These are phyloP conservation scores for Cochlearius cochlearius DNA, from an alignment of 2,113 vertebrate species.

Conservation along the genomic window DNA sequence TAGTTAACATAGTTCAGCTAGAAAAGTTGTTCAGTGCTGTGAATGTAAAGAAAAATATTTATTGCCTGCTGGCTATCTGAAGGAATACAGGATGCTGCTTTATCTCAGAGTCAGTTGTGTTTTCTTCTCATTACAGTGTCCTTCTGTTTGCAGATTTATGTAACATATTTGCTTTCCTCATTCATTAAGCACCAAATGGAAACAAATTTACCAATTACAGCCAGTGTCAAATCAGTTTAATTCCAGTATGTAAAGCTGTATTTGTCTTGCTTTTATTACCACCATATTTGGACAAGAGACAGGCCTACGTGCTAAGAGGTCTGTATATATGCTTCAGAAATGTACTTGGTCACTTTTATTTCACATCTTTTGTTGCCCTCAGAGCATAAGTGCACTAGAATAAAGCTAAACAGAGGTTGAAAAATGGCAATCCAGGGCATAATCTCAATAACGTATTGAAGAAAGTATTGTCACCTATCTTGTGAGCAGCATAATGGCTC, in stretches of 20 bases:
- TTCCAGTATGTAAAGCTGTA: neutral
- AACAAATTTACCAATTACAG: neutral
- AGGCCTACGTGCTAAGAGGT: neutral
- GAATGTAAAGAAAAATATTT: neutral
- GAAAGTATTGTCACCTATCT: neutral
- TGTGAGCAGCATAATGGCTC: neutral
- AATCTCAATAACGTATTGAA: neutral
- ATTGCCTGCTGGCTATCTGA: neutral
- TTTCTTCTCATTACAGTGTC: neutral
- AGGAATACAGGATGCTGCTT: neutral
- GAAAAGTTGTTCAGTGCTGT: neutral
- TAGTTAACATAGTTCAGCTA: neutral
- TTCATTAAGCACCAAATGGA: constrained; percentile 36
- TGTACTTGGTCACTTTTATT: neutral
- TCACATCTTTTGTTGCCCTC: neutral
- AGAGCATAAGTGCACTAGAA: neutral
- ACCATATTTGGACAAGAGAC: neutral
- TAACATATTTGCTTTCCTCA: constrained; percentile 30
- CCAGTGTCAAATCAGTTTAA: neutral
- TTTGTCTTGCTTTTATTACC: neutral
- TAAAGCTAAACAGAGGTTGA: neutral
- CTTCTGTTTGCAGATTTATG: constrained; percentile 3
- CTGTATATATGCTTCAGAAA: neutral
- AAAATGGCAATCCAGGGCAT: neutral
- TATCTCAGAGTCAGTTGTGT: neutral